Evolutionary conservation across 2,797 vertebrate genomes (phyloP).

Genomic region (Pipistrellus pipistrellus): DNA sequence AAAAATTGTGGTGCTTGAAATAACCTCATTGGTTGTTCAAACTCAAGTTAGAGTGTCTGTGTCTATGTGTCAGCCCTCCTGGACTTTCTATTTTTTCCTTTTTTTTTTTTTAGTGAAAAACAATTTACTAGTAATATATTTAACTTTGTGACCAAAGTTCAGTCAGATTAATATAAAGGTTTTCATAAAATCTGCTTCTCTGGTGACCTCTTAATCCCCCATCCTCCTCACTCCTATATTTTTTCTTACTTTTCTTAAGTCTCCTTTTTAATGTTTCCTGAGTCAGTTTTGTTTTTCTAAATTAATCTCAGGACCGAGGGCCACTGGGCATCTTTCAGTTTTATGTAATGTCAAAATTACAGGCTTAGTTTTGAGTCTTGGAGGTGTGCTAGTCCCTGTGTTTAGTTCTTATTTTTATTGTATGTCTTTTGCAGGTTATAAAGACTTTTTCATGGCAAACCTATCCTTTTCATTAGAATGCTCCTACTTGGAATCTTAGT

Average conservation of each 20-base stretch:
- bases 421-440: not conserved
- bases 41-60: not conserved
- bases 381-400: not conserved
- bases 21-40: slow-evolving; percentile 14
- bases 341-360: not conserved
- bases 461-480: not conserved
- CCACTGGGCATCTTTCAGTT: not conserved
- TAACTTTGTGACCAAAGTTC: slow-evolving; percentile 33
- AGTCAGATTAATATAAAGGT: not conserved
- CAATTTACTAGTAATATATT: not conserved
- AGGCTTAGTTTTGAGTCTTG: not conserved
- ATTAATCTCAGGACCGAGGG: slow-evolving; percentile 9
- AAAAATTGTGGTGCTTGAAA: slow-evolving; percentile 62
- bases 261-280: not conserved
- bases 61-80: not conserved
- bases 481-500: not conserved
- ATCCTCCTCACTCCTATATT: not conserved
- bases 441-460: not conserved
- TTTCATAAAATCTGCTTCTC: slow-evolving; percentile 41
- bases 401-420: not conserved
- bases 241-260: slow-evolving; percentile 3
- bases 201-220: not conserved
- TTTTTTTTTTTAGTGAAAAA: slow-evolving; percentile 6
- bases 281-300: slow-evolving; percentile 4
- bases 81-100: not conserved